These are phyloP conservation scores for Drosophila longiperda DNA, from an alignment of 2,888 invertebrate genomes.

Conservation along the genomic window DNA sequence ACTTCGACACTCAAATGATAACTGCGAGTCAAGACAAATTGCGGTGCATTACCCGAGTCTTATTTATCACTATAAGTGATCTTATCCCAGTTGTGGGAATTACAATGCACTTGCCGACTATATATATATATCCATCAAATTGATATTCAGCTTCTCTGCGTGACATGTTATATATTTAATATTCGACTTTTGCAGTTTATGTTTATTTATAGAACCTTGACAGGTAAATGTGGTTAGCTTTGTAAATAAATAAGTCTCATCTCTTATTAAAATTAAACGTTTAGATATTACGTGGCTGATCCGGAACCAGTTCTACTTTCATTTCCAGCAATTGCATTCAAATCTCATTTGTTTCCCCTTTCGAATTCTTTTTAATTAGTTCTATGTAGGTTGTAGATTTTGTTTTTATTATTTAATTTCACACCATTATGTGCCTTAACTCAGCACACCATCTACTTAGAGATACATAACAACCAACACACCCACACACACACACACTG, in stretches of 20 bases:
- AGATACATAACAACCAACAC: conserved; percentile 25
- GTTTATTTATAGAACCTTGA: neutral
- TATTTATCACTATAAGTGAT: conserved; percentile 42
- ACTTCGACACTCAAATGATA: conserved; percentile 28
- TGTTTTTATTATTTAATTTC: conserved; percentile 37
- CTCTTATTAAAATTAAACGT: neutral
- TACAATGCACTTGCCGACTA: conserved; percentile 21
- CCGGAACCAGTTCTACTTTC: neutral
- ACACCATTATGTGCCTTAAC: conserved; percentile 49
- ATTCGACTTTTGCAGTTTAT: neutral
- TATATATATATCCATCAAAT: conserved; percentile 19
- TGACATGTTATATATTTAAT: conserved; percentile 21
- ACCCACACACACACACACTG: conserved; percentile 21
- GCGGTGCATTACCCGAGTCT: conserved; percentile 38
- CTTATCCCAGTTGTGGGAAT: conserved; percentile 37
- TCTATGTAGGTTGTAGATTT: conserved; percentile 1
- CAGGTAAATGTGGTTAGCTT: neutral
- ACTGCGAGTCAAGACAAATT: conserved; percentile 27
- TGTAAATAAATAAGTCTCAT: neutral
- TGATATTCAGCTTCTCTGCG: conserved; percentile 21
- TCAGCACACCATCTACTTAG: conserved; percentile 44
- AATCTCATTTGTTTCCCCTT: neutral
- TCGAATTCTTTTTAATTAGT: neutral
- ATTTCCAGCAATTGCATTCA: neutral
- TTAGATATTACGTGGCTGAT: neutral